phyloP scores from a whole-genome alignment of 2,113 vertebrate genomes.

The Limanda limanda region DNA sequence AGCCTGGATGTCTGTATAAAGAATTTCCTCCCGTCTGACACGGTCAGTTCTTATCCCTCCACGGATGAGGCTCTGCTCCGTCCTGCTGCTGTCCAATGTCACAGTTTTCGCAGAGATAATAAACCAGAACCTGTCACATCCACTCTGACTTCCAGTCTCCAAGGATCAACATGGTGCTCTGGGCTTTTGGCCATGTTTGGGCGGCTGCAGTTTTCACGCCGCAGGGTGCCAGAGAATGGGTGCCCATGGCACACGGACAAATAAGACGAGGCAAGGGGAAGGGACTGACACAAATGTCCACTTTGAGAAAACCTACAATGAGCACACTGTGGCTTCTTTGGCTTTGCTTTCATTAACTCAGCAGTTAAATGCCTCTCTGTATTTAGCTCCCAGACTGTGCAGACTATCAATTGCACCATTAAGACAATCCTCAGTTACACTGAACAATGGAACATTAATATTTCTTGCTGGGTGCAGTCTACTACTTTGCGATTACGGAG shows the following conservation, averaged over 20 bases:
- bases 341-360: conserved; percentile 71
- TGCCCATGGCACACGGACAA: conserved; percentile 66
- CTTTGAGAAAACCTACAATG: conserved; percentile 77
- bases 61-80: conserved; percentile 20
- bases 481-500: conserved; percentile 49
- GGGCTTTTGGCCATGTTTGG: conserved; percentile 66
- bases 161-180: conserved; percentile 56
- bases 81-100: conserved; percentile 46
- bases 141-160: conserved; percentile 56
- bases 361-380: conserved; percentile 74
- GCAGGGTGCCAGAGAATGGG: conserved; percentile 65
- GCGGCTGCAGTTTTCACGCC: conserved; percentile 62
- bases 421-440: conserved; percentile 71
- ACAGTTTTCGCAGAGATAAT: conserved; percentile 66
- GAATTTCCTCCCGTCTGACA: conserved; percentile 22
- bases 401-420: conserved; percentile 76
- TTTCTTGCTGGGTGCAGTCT: conserved; percentile 52
- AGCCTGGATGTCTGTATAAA: conserved; percentile 19
- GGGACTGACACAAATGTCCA: conserved; percentile 76
- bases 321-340: conserved; percentile 76
- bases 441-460: conserved; percentile 66
- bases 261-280: conserved; percentile 71
- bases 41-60: conserved; percentile 33
- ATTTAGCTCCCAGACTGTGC: conserved; percentile 71
- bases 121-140: conserved; percentile 72